These are phyloP conservation scores for Phoxinus phoxinus DNA, from an alignment of 2,113 vertebrate species.

Conservation along the genomic window DNA sequence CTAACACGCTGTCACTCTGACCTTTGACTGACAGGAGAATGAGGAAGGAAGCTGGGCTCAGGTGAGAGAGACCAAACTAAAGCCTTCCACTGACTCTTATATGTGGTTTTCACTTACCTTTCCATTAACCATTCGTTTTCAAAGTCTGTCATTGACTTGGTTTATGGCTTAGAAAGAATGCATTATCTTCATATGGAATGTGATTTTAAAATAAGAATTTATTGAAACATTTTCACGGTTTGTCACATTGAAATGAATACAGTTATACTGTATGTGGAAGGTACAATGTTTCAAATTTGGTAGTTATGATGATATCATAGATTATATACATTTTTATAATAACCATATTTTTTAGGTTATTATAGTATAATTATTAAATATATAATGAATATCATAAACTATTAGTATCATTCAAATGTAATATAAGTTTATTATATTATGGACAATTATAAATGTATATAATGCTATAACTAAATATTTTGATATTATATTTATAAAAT, in stretches of 20 bases:
- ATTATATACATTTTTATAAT: background rate
- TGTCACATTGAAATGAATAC: background rate
- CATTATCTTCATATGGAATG: background rate
- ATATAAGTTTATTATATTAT: background rate
- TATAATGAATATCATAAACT: background rate
- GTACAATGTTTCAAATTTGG: background rate
- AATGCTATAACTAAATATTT: background rate
- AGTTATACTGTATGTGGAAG: background rate
- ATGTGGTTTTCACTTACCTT: background rate
- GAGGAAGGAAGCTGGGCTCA: slow-evolving; percentile 99
- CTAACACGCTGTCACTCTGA: slow-evolving; percentile 78
- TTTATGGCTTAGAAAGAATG: background rate
- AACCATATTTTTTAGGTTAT: background rate
- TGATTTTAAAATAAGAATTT: background rate
- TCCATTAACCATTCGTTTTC: background rate
- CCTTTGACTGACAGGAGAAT: slow-evolving; percentile 83
- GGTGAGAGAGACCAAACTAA: slow-evolving; percentile 79
- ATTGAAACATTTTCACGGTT: background rate
- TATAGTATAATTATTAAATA: background rate
- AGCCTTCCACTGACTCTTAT: background rate
- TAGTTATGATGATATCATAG: background rate
- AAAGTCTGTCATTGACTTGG: background rate
- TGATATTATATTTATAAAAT: background rate
- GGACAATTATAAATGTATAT: background rate
- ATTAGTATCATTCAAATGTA: background rate